Percentiles rank a stretch among this genome's conserved stretches.
These are phyloP conservation scores for Sicus ferrugineus DNA, from an alignment of 2,888 invertebrate genomes.

Conservation along the genomic window DNA sequence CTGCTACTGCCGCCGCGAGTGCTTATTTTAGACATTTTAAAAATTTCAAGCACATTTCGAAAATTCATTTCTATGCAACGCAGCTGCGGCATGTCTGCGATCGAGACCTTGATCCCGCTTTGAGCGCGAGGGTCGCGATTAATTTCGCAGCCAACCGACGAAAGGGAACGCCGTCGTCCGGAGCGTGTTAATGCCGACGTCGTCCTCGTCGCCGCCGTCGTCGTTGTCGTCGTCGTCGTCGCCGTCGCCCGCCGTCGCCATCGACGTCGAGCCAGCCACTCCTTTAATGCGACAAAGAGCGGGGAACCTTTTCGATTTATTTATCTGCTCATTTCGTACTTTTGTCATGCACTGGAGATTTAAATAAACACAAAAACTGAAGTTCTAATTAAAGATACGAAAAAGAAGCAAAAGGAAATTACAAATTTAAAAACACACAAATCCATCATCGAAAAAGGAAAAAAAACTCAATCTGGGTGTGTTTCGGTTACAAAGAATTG, in stretches of 20 bases:
- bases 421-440: not conserved
- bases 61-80: slow-evolving; percentile 25
- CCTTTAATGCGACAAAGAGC: slow-evolving; percentile 18
- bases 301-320: not conserved
- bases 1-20: not conserved
- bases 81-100: slow-evolving; percentile 20
- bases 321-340: not conserved
- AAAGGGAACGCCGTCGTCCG: not conserved
- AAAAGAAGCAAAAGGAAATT: not conserved
- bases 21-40: slow-evolving; percentile 19
- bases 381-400: not conserved
- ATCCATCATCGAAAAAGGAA: too few relatives aligned
- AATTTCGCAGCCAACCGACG: not conserved
- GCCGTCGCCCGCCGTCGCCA: too few relatives aligned
- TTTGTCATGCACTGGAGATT: not conserved
- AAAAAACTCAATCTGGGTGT: too few relatives aligned
- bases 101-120: slow-evolving; percentile 32
- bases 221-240: too few relatives aligned
- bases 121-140: slow-evolving; percentile 11
- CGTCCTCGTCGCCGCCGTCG: too few relatives aligned
- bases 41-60: slow-evolving; percentile 22
- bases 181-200: slow-evolving; percentile 1
- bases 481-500: too few relatives aligned
- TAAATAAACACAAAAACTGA: not conserved
- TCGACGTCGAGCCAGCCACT: too few relatives aligned